Conservation (phyloP, 2,113 vertebrate genomes). For the Eleginops maclovinus region DNA sequence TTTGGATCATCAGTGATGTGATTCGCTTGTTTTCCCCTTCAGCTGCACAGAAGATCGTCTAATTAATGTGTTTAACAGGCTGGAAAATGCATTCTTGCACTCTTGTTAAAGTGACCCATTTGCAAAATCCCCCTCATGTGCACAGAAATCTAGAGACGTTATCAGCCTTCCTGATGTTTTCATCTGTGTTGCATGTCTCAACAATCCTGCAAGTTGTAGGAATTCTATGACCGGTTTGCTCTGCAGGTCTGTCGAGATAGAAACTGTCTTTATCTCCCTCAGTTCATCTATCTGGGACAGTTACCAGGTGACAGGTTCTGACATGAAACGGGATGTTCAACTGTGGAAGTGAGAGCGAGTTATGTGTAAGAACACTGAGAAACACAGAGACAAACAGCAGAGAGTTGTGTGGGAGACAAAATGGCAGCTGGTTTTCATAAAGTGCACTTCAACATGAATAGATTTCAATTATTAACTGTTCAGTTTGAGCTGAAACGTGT, state of each 20-base stretch:
- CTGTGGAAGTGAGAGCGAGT: not conserved
- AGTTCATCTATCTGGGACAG: constrained; percentile 8
- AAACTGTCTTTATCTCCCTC: not conserved
- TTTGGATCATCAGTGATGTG: not conserved
- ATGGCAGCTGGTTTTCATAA: constrained; percentile 26
- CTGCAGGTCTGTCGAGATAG: not conserved
- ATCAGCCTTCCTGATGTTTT: not conserved
- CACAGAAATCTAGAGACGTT: not conserved
- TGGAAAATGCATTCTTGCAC: constrained; percentile 24
- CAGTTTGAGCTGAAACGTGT: not conserved
- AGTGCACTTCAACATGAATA: constrained; percentile 16
- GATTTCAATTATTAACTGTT: constrained; percentile 20
- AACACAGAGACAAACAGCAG: not conserved
- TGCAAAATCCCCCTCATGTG: constrained; percentile 8
- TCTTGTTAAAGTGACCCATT: constrained; percentile 38
- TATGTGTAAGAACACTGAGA: not conserved
- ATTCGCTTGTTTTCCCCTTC: constrained; percentile 28
- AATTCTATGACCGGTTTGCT: not conserved
- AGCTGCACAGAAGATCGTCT: constrained; percentile 23
- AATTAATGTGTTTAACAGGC: constrained; percentile 42
- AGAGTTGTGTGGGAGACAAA: constrained; percentile 11
- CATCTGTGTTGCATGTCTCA: not conserved
- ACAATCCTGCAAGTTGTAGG: not conserved
- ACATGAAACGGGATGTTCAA: constrained; percentile 19
- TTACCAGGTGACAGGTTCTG: constrained; percentile 17